Conservation (phyloP, 2,113 vertebrate species). For the Cryptotis parvus region DNA sequence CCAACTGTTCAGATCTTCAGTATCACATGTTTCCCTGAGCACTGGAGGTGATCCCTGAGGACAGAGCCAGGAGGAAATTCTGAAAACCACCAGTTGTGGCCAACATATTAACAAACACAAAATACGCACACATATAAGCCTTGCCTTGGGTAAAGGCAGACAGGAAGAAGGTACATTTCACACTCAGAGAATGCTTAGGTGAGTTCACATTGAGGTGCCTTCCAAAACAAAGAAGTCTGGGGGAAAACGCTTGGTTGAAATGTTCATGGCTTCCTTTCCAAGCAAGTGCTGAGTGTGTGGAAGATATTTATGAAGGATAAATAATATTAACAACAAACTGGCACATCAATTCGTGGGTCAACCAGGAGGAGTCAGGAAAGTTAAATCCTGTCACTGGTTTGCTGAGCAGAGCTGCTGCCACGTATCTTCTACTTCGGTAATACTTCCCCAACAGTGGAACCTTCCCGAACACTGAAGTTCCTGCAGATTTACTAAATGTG, state of each 20-base stretch:
- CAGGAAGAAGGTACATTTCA: background rate
- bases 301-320: background rate
- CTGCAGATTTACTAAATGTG: no score
- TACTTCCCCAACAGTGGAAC: background rate
- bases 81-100: no score
- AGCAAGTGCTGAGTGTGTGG: rapidly evolving
- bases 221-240: background rate
- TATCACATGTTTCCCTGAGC: no score
- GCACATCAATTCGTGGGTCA: background rate
- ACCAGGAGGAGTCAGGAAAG: background rate
- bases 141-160: background rate
- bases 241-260: background rate
- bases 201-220: background rate
- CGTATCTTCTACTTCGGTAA: background rate
- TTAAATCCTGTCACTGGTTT: background rate
- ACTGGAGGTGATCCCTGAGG: no score
- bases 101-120: no score
- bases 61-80: no score
- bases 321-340: background rate
- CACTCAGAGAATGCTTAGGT: background rate
- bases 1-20: no score
- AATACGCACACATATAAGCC: background rate
- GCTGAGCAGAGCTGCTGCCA: background rate
- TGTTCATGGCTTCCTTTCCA: no score
- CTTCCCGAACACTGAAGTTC: background rate